phyloP scores from a whole-genome alignment of 2,113 vertebrate genomes.

The Fregetta grallaria region DNA sequence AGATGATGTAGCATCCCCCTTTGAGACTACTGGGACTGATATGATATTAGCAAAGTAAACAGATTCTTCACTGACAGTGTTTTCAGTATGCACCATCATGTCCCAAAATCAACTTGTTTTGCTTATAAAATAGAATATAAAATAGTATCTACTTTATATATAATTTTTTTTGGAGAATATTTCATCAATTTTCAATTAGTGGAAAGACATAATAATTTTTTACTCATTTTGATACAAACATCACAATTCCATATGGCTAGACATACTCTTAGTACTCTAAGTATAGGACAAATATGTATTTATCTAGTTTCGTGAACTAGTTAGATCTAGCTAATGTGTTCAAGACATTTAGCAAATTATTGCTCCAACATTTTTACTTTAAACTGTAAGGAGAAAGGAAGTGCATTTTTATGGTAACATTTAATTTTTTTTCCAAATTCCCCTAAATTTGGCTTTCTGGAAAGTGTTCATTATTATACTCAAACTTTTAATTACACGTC shows the following conservation, averaged over 20 bases:
- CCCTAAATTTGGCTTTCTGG: conserved; percentile 35
- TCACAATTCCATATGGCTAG: not conserved
- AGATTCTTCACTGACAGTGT: not conserved
- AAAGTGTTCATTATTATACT: conserved; percentile 53
- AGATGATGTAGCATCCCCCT: accelerated
- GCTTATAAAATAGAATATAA: not conserved
- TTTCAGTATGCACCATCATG: not conserved
- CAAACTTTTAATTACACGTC: conserved; percentile 75
- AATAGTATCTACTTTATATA: not conserved
- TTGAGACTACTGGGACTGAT: too few species aligned
- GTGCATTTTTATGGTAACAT: not conserved
- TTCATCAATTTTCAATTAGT: not conserved
- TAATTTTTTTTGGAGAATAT: not conserved
- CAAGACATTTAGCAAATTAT: not conserved
- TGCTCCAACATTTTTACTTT: not conserved
- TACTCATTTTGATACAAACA: not conserved
- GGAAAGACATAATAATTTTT: not conserved
- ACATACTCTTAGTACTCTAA: not conserved
- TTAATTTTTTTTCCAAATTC: conserved; percentile 36
- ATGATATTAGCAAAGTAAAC: not conserved
- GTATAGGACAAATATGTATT: not conserved
- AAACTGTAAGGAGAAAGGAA: not conserved
- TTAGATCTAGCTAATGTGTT: not conserved
- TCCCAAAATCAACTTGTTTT: not conserved
- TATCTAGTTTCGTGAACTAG: not conserved